Conservation (phyloP, 2,113 vertebrate genomes). For the Acanthochromis polyacanthus region DNA sequence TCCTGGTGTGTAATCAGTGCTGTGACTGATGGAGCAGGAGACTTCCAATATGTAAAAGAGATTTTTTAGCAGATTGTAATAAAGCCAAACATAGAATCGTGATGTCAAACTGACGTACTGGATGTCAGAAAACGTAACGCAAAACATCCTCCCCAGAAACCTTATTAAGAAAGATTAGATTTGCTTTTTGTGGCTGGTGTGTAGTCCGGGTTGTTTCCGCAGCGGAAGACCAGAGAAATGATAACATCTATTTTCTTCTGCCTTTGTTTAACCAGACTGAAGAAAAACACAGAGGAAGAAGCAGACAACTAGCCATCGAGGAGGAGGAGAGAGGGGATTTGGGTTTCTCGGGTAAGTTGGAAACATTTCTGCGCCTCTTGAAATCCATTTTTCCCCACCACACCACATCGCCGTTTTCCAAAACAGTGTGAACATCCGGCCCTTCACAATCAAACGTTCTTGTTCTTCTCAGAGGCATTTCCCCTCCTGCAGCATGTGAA, state of each 20-base stretch:
- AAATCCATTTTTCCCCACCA: conserved; percentile 18
- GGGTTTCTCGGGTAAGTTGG: conserved; percentile 68
- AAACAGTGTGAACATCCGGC: conserved; percentile 60
- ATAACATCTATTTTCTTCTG: conserved; percentile 25
- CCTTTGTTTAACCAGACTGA: conserved; percentile 61
- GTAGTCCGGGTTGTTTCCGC: conserved; percentile 11
- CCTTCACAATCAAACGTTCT: conserved; percentile 55
- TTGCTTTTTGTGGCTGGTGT: conserved; percentile 35
- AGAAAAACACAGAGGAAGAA: conserved; percentile 42
- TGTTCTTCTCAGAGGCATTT: conserved; percentile 61
- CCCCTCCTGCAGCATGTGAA: conserved; percentile 45
- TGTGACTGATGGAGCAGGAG: conserved; percentile 32
- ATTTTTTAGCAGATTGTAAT: conserved; percentile 44
- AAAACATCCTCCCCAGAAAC: conserved; percentile 13
- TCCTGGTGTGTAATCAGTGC: conserved; percentile 43
- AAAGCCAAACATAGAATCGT: conserved; percentile 38
- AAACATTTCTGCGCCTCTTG: conserved; percentile 40
- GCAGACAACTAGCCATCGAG: conserved; percentile 17
- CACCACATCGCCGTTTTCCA: conserved; percentile 50
- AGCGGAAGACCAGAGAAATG: neutral
- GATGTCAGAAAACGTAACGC: conserved; percentile 24
- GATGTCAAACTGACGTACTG: conserved; percentile 11
- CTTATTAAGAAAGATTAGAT: conserved; percentile 19
- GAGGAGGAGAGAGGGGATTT: conserved; percentile 44
- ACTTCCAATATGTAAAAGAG: conserved; percentile 16